Evolutionary conservation across 2,888 invertebrate species (phyloP).

Genomic region (Nephrotoma guestfalica): DNA sequence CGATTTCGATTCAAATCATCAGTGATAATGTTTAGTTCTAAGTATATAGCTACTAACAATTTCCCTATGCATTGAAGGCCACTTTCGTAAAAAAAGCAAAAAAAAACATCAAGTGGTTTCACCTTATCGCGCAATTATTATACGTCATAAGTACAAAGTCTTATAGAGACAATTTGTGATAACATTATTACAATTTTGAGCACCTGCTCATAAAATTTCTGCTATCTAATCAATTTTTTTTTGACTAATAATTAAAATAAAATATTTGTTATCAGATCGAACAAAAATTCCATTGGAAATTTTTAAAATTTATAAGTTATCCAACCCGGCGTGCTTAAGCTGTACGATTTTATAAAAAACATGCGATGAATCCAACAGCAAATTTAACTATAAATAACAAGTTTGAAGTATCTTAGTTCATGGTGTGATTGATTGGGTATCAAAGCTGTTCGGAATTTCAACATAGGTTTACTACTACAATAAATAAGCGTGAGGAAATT

Average conservation of each 20-base stretch:
- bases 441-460: not conserved
- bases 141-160: not conserved
- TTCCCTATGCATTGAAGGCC: not conserved
- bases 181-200: not conserved
- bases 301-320: too few relatives aligned
- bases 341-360: not conserved
- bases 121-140: not conserved
- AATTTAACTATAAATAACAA: not conserved
- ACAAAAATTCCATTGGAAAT: not conserved
- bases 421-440: not conserved
- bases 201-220: not conserved
- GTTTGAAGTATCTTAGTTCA: not conserved
- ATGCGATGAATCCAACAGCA: not conserved
- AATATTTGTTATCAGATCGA: not conserved
- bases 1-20: not conserved
- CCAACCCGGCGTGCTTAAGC: not conserved
- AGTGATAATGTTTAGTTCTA: not conserved
- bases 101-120: not conserved
- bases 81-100: not conserved
- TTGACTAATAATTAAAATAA: not conserved
- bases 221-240: not conserved
- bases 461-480: too few relatives aligned
- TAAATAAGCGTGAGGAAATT: too few relatives aligned
- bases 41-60: not conserved
- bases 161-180: not conserved